phyloP scores from a whole-genome alignment of 2,888 invertebrate genomes.

The Anthrax anthrax region DNA sequence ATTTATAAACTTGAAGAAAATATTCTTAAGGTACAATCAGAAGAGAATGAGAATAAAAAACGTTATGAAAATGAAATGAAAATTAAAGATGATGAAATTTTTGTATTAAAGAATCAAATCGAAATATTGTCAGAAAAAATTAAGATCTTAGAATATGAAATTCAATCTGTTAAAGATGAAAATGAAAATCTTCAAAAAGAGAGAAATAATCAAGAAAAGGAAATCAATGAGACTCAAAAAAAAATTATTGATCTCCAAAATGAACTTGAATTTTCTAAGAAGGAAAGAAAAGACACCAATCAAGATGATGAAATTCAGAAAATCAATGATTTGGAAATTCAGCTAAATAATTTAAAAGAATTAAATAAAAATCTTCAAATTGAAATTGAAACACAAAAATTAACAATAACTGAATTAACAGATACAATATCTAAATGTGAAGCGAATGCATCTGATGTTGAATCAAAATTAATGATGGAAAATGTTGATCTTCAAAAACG shows the following conservation, averaged over 20 bases:
- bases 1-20: neutral
- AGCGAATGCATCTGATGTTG: constrained; percentile 15
- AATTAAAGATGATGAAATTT: no score
- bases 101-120: no score
- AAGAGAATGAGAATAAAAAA: neutral
- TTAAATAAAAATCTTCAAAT: constrained; percentile 4
- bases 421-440: constrained; percentile 14
- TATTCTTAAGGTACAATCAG: neutral
- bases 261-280: no score
- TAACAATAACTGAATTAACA: constrained; percentile 5
- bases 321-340: constrained; percentile 8
- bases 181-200: constrained; percentile 6
- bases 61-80: neutral
- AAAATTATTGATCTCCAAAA: neutral
- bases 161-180: constrained; percentile 5
- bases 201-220: neutral
- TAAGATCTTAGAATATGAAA: neutral
- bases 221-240: neutral
- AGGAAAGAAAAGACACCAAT: no score
- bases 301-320: neutral
- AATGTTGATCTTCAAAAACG: constrained; percentile 19
- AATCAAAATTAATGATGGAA: constrained; percentile 17
- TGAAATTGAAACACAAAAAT: constrained; percentile 4
- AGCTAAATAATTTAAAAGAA: constrained; percentile 4
- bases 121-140: constrained; percentile 15